A percentile compares a stretch with the other conserved stretches of the same genome.
Conservation (phyloP, 92 coral and sea anemone genomes). For the Parazoanthus swiftii region DNA sequence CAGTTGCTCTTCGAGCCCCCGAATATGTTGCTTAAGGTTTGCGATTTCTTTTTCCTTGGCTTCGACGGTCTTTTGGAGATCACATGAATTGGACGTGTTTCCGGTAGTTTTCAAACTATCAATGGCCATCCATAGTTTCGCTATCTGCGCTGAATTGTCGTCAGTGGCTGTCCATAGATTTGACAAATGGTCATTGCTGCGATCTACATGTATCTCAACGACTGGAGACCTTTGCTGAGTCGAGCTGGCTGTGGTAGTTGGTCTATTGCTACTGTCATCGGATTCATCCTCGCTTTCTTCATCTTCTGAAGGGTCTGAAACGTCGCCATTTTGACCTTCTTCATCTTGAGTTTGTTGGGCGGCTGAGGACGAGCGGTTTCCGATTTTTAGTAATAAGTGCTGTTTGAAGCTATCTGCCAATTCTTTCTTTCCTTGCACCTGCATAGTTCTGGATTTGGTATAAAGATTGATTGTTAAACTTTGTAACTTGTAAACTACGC, state of each 20-base stretch:
- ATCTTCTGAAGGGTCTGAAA: constrained; percentile 5
- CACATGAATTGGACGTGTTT: constrained; percentile 12
- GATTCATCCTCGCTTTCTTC: constrained; percentile 8
- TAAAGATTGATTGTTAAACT: constrained; percentile 23
- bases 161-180: constrained; percentile 23
- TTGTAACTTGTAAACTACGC: constrained; percentile 31
- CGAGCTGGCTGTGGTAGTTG: constrained; percentile 8
- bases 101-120: constrained; percentile 5
- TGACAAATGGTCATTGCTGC: constrained; percentile 16
- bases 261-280: constrained; percentile 1
- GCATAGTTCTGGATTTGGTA: constrained; percentile 26
- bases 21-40: constrained; percentile 13
- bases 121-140: constrained; percentile 5
- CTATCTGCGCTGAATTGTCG: constrained; percentile 6
- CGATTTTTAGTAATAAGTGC: constrained; percentile 26
- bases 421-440: constrained; percentile 38
- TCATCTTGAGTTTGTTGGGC: constrained; percentile 8
- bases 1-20: constrained; percentile 17
- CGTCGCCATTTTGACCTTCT: constrained; percentile 30
- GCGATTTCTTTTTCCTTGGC: constrained; percentile 22
- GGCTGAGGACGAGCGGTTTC: constrained; percentile 11
- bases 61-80: constrained; percentile 14
- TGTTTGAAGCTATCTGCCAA: constrained; percentile 18
- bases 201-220: neutral
- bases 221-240: constrained; percentile 12